Evolutionary conservation across 2,888 invertebrate genomes (phyloP), one percentile per base, ranked within the genome.

Genomic region (Mythimna impura): DNA sequence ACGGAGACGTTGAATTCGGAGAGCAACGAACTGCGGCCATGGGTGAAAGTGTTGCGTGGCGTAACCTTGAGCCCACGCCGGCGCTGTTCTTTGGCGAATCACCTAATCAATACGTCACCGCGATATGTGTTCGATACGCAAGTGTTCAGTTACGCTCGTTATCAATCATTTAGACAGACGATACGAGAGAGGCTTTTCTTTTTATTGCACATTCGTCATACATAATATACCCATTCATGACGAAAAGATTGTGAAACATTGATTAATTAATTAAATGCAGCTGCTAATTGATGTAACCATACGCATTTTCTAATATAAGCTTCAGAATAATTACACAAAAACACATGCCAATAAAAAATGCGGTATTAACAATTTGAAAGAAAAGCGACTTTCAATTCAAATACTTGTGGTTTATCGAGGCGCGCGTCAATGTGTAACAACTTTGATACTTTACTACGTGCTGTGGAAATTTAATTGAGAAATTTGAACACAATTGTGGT

Each of bases 41-140:
- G 90, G 91, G 96, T 90, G 96, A 96, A 96, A 96, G 96, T 96
- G 94, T 93, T 95, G 84, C 81, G 91, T 93, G 93, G 91, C 91
- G 94, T 95, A 96, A 96, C 96, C 96, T 96, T 96, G 96, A 95
- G 95, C 92, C 91, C 88, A 88, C 89, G 90, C 86, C 88, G 90
- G 88, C 89, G 90, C 86, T 88, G 90, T 88, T 92, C 91, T 91
- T 91, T 90, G 91, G 91, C 91, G 92, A 89, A 93, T 93, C 94
- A 91, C 88, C 92, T 93, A 94, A 94, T 94, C 92, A 91, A 94
- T 92, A 92, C 94, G 93, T 94, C 93, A 94, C 91, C 86, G 71
- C 61, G 43, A 87, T 87, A 87, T 86, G 81, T 86, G 80, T 85
- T 82, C 85, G 81, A 86, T 80, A 83, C 84, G 65, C 82, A 87